Evolutionary conservation across 2,113 vertebrate genomes (phyloP), one percentile per base, ranked within the genome.

Genomic region (Numida meleagris): DNA sequence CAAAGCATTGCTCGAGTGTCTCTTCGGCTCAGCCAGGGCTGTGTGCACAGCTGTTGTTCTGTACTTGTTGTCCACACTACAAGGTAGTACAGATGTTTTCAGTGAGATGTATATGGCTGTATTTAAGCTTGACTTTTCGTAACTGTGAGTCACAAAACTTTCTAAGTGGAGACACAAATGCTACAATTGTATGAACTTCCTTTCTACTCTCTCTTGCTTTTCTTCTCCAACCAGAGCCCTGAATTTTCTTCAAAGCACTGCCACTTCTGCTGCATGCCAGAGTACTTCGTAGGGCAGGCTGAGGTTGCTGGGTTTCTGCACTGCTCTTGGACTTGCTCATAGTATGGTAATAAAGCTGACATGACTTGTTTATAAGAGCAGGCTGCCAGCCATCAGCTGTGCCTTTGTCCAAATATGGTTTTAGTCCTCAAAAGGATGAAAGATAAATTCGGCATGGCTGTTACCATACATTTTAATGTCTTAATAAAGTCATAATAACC

Each of bases 331-430:
- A 86, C 31, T 83, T 17, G 48, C 65, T 88, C 63, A 24, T 68
- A 55, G 31, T 48, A 63, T 6, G 18, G 46, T 71, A 77, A 79
- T 86, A 92, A 95, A 89, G 66, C 53, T 92, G 79, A 66, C 76
- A 50, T 63, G 14, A 46, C 62, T 79, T 79, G 57, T 89, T 95
- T 93, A 19, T 59, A 92, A 86, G 19, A 90, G 53, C 24, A 82
- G 62, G 53, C 58, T 90, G 48, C 65, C 58, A 87, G 77, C 25
- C 66, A 89, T 42, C 53, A 42, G 21, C 46, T 89, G 66, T 86
- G 86, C 75, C 61, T 89, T 82, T 90, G 80, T 92, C 88, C 94
- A 94, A 92, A 95, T 96, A 96, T n/a, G 62, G 86, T 5, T 78
- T 93, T 90, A 48, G 58, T 66, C 90, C 88, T 73, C 42, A 48